phyloP scores from a whole-genome alignment of 2,797 vertebrate species.

The Chloroceryle inda region DNA sequence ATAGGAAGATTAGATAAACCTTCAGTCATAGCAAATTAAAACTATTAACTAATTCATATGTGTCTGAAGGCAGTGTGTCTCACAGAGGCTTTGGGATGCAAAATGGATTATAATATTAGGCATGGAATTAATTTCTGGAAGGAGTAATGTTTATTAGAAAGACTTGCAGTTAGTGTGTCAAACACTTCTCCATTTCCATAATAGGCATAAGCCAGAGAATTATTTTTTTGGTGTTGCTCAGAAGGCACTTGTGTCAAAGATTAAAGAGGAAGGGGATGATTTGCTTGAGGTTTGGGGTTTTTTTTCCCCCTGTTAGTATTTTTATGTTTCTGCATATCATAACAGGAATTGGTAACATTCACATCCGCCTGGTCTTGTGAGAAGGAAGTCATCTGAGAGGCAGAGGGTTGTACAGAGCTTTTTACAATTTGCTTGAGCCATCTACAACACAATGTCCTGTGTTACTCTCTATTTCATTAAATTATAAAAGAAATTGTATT shows the following conservation, averaged over 20 bases:
- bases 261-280: constrained; percentile 29
- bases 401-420: background rate
- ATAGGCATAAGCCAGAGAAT: background rate
- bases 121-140: background rate
- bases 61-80: background rate
- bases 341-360: constrained; percentile 43
- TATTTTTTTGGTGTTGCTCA: background rate
- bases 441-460: background rate
- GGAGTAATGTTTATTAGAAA: background rate
- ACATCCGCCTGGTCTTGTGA: constrained; percentile 18
- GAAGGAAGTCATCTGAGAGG: background rate
- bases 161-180: background rate
- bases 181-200: background rate
- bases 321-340: constrained; percentile 13
- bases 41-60: background rate
- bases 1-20: background rate
- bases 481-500: background rate
- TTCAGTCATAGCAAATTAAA: background rate
- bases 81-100: background rate
- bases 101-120: background rate
- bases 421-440: background rate
- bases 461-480: background rate
- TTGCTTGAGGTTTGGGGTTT: background rate
- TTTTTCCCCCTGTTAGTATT: background rate
- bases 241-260: background rate